These are phyloP conservation scores for Agapornis roseicollis DNA, from an alignment of 2,113 vertebrate genomes.

Conservation along the genomic window DNA sequence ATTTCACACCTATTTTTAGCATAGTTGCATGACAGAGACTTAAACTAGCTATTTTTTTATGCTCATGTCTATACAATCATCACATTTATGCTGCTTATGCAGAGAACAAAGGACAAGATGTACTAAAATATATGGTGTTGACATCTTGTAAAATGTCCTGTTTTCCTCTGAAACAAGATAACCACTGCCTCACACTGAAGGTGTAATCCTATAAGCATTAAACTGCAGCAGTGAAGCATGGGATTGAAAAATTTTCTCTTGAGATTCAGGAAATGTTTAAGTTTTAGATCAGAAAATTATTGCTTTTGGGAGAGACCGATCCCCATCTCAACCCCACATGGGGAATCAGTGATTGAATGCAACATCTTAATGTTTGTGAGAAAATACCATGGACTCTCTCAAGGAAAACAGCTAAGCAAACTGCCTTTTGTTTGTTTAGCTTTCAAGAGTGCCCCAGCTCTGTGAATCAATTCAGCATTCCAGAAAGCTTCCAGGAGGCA, in stretches of 20 bases:
- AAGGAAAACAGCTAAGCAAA: not conserved
- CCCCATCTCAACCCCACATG: not conserved
- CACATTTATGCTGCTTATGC: not conserved
- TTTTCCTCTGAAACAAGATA: constrained; percentile 1
- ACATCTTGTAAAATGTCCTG: not conserved
- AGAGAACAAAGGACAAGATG: not conserved
- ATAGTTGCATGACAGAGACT: not conserved
- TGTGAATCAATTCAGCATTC: constrained; percentile 19
- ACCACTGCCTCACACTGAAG: not conserved
- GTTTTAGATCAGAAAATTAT: not conserved
- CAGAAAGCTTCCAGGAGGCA: not conserved
- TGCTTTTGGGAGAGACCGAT: not conserved
- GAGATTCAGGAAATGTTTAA: not conserved
- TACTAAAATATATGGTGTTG: not conserved
- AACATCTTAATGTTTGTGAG: not conserved
- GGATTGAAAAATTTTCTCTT: not conserved
- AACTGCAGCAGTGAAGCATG: not conserved
- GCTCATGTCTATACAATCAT: not conserved
- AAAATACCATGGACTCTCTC: not conserved
- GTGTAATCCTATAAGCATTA: not conserved
- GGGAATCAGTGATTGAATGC: not conserved
- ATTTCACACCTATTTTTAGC: not conserved
- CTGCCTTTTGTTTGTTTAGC: not conserved
- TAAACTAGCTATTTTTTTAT: not conserved
- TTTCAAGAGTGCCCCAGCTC: fast-evolving